Conservation (phyloP, 2,113 vertebrate species). For the Bagarius yarrelli region DNA sequence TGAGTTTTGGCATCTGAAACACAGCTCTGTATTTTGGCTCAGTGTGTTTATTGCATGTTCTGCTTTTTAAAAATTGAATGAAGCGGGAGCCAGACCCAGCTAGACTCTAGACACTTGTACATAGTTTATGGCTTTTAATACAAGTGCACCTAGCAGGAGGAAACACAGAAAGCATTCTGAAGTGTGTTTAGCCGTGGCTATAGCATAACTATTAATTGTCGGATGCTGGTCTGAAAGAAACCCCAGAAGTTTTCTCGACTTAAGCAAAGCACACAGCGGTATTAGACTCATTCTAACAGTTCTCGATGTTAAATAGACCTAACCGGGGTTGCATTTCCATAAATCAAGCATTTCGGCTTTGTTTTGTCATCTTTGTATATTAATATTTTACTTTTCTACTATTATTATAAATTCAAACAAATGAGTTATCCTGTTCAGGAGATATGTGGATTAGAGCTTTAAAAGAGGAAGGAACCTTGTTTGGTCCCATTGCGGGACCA, state of each 20-base stretch:
- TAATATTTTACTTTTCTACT: background rate
- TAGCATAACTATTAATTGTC: constrained; percentile 44
- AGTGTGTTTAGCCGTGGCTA: constrained; percentile 39
- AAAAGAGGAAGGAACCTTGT: background rate
- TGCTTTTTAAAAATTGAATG: constrained; percentile 28
- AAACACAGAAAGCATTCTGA: constrained; percentile 29
- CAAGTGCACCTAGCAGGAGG: constrained; percentile 38
- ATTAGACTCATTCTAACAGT: constrained; percentile 15
- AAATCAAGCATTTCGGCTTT: background rate
- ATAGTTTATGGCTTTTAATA: constrained; percentile 57
- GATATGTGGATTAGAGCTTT: background rate
- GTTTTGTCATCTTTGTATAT: background rate
- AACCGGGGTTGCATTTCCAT: background rate
- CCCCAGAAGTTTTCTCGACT: constrained; percentile 44
- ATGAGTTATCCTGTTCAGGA: background rate
- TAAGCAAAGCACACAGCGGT: constrained; percentile 32
- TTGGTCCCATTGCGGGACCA: constrained; percentile 19
- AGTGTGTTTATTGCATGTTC: constrained; percentile 24
- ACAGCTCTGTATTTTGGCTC: constrained; percentile 17
- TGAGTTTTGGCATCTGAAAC: constrained; percentile 28
- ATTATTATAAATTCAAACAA: background rate
- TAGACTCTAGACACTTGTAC: constrained; percentile 43
- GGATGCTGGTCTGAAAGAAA: constrained; percentile 42
- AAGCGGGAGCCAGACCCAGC: constrained; percentile 30
- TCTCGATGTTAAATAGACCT: background rate